Percentiles rank a stretch among this genome's conserved stretches.
Evolutionary conservation across 2,888 invertebrate genomes (phyloP).

Genomic region (Eulithis prunata): DNA sequence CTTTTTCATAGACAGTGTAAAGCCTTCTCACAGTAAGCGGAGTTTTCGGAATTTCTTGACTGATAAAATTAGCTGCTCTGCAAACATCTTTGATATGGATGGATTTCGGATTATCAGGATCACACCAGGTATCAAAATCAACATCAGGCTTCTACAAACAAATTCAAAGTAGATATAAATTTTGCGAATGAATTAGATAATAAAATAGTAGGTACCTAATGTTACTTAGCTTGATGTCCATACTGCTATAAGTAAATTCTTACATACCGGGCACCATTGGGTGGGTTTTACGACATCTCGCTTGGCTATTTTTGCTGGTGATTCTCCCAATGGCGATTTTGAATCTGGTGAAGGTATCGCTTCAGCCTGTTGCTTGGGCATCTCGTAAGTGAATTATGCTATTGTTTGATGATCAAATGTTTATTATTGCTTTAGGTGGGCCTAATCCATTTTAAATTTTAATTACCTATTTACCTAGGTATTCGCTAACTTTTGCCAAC

Average conservation of each 20-base stretch:
- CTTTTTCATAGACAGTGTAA: no score
- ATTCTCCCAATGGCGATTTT: constrained; percentile 49
- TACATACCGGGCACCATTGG: constrained; percentile 55
- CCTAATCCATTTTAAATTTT: constrained; percentile 14
- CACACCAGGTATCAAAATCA: constrained; percentile 56
- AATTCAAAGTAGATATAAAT: background rate
- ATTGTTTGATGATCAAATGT: background rate
- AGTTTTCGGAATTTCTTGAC: constrained; percentile 77
- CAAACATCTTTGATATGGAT: constrained; percentile 83
- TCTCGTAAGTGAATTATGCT: constrained; percentile 7
- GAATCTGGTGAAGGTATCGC: constrained; percentile 16
- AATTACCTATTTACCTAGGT: no score
- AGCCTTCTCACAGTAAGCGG: constrained; percentile 50
- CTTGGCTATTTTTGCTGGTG: constrained; percentile 57
- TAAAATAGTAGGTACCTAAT: no score
- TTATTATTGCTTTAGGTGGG: background rate
- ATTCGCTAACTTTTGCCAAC: background rate
- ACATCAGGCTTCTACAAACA: constrained; percentile 50
- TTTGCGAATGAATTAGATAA: no score
- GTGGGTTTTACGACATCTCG: constrained; percentile 45
- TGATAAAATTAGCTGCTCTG: constrained; percentile 83
- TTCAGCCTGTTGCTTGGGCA: constrained; percentile 25
- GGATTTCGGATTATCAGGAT: constrained; percentile 59
- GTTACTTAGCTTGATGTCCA: no score
- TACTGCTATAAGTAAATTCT: background rate